phyloP scores from a whole-genome alignment of 2,888 invertebrate species.

The Ceramica pisi region DNA sequence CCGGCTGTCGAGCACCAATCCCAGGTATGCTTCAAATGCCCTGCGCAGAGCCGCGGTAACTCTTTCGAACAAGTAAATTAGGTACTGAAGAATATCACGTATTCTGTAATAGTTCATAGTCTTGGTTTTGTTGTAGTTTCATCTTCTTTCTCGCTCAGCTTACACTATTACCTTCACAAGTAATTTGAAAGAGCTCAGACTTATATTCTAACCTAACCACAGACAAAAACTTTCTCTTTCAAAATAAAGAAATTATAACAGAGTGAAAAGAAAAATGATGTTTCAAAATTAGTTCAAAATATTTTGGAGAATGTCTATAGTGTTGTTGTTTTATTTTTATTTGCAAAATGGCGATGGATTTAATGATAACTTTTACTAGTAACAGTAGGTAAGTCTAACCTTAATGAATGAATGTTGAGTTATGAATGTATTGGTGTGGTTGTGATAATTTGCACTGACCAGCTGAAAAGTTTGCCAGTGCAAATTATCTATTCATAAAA shows the following conservation, averaged over 20 bases:
- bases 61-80: no score
- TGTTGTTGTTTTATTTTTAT: background rate
- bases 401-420: no score
- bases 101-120: no score
- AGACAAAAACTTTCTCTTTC: constrained; percentile 48
- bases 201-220: constrained; percentile 5
- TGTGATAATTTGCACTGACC: no score
- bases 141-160: constrained; percentile 10
- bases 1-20: no score
- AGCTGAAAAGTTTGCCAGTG: no score
- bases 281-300: constrained; percentile 33
- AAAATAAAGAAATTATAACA: constrained; percentile 12
- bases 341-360: background rate
- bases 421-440: no score
- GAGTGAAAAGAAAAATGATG: constrained; percentile 11
- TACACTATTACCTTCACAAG: background rate
- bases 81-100: no score
- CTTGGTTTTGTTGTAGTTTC: no score
- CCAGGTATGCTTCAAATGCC: no score
- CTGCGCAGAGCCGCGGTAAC: no score
- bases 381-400: background rate
- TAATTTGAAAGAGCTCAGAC: constrained; percentile 17
- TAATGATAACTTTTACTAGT: constrained; percentile 10
- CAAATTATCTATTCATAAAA: no score
- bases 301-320: constrained; percentile 29